A percentile compares a stretch with the other conserved stretches of the same genome.
Evolutionary conservation across 2,113 vertebrate species (phyloP).

Genomic region (Carassius gibelio): DNA sequence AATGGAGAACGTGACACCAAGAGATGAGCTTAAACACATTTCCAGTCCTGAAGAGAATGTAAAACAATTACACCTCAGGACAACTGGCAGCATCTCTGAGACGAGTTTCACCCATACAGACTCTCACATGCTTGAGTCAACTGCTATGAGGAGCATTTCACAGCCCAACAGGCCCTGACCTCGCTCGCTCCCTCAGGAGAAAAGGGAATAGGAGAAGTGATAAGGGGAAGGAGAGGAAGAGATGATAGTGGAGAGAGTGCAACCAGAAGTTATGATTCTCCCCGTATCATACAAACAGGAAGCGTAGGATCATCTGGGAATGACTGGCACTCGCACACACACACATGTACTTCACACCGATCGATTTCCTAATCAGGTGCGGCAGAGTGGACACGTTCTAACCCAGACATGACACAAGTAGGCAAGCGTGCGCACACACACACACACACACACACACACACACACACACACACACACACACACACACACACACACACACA

Average conservation of each 20-base stretch:
- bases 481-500: too few species aligned
- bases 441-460: background rate
- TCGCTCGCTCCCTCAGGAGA: slow-evolving; percentile 12
- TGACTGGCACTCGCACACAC: background rate
- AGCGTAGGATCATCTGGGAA: slow-evolving; percentile 3
- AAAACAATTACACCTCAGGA: slow-evolving; percentile 29
- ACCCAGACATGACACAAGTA: slow-evolving; percentile 51
- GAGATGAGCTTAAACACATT: slow-evolving; percentile 37
- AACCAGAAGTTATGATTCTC: slow-evolving; percentile 34
- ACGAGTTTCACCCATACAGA: slow-evolving; percentile 5
- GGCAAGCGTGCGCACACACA: background rate
- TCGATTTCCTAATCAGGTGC: slow-evolving; percentile 55
- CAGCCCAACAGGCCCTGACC: slow-evolving; percentile 50
- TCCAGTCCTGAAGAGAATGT: slow-evolving; percentile 32
- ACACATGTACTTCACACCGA: slow-evolving; percentile 26
- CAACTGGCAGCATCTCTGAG: slow-evolving; percentile 23
- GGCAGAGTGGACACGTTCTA: slow-evolving; percentile 45
- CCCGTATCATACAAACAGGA: slow-evolving; percentile 2
- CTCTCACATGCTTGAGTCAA: slow-evolving; percentile 37
- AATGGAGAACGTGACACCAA: background rate
- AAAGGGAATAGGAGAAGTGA: background rate
- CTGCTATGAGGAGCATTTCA: slow-evolving; percentile 52
- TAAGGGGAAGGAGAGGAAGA: slow-evolving; percentile 17
- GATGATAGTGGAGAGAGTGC: slow-evolving; percentile 21
- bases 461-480: background rate